Evolutionary conservation across 30 jellyfish, hydroid and myxozoan genomes (phyloP).

Genomic region (Calvadosia cruxmelitensis): DNA sequence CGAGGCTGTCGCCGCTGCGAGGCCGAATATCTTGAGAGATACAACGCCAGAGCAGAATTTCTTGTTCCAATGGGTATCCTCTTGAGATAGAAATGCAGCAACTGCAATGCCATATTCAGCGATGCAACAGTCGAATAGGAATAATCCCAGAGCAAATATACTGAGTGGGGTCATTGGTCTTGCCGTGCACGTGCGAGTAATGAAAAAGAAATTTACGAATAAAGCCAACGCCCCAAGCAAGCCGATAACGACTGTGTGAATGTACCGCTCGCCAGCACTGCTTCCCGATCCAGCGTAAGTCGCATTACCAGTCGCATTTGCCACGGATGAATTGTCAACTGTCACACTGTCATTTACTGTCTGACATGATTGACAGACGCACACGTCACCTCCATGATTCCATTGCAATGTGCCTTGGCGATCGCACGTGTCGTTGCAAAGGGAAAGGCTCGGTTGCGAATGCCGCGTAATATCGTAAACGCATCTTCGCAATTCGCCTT

Average conservation of each 20-base stretch:
- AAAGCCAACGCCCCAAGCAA: constrained; percentile 42
- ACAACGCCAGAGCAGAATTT: constrained; percentile 77
- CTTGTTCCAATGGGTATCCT: constrained; percentile 41
- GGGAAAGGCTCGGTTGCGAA: not conserved
- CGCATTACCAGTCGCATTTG: not conserved
- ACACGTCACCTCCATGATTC: no score
- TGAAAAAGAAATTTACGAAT: constrained; percentile 30
- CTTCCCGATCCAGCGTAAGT: not conserved
- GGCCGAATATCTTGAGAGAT: constrained; percentile 62
- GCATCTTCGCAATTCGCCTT: not conserved
- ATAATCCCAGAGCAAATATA: constrained; percentile 58
- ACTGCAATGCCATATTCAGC: constrained; percentile 85
- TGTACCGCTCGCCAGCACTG: constrained; percentile 2
- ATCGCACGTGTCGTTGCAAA: not conserved
- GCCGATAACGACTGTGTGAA: constrained; percentile 37
- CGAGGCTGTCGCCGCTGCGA: constrained; percentile 57
- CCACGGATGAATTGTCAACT: no score
- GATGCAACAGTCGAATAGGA: constrained; percentile 56
- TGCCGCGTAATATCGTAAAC: not conserved
- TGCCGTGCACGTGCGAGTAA: constrained; percentile 56
- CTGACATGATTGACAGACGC: not conserved
- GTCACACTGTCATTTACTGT: no score
- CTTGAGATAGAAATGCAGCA: constrained; percentile 53
- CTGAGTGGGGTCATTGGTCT: constrained; percentile 41
- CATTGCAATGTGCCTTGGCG: not conserved